A percentile compares a stretch with the other conserved stretches of the same genome.
Conservation (phyloP, 2,797 vertebrate species). For the Platalea minor region DNA sequence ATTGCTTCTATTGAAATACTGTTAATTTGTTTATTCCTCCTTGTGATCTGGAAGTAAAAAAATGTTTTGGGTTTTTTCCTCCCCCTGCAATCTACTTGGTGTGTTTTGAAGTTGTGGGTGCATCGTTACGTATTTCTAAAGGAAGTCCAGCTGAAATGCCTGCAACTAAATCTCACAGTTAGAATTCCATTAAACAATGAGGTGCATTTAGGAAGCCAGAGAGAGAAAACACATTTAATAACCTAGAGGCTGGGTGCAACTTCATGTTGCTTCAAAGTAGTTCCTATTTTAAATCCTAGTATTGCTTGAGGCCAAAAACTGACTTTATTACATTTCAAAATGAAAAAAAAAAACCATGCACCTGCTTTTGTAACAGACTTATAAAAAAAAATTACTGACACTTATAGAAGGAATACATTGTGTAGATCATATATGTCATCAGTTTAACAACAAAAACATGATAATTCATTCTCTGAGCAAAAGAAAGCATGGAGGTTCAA, state of each 20-base stretch:
- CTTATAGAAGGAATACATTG: slow-evolving; percentile 33
- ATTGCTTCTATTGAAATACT: neutral
- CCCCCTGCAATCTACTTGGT: neutral
- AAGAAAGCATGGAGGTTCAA: neutral
- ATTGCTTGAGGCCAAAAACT: slow-evolving; percentile 50
- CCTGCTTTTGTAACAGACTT: slow-evolving; percentile 51
- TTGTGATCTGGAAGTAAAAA: neutral
- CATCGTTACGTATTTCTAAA: neutral
- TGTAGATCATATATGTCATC: neutral
- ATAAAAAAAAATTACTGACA: neutral
- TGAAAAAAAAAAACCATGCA: slow-evolving; percentile 21
- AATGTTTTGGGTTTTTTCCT: neutral
- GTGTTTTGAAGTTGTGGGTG: neutral
- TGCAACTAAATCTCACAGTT: slow-evolving; percentile 39
- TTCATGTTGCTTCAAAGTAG: slow-evolving; percentile 54
- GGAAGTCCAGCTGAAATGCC: slow-evolving; percentile 30
- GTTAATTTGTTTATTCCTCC: neutral
- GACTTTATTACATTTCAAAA: slow-evolving; percentile 63
- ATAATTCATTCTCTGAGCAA: slow-evolving; percentile 32
- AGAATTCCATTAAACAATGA: slow-evolving; percentile 54
- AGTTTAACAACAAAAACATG: slow-evolving; percentile 1
- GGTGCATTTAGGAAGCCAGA: slow-evolving; percentile 44
- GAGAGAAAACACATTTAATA: slow-evolving; percentile 61
- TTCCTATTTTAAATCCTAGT: slow-evolving; percentile 59
- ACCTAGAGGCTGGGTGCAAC: slow-evolving; percentile 61